A percentile compares a stretch with the other conserved stretches of the same genome.
These are phyloP conservation scores for Scyliorhinus canicula DNA, from an alignment of 2,797 vertebrate species.

Conservation along the genomic window DNA sequence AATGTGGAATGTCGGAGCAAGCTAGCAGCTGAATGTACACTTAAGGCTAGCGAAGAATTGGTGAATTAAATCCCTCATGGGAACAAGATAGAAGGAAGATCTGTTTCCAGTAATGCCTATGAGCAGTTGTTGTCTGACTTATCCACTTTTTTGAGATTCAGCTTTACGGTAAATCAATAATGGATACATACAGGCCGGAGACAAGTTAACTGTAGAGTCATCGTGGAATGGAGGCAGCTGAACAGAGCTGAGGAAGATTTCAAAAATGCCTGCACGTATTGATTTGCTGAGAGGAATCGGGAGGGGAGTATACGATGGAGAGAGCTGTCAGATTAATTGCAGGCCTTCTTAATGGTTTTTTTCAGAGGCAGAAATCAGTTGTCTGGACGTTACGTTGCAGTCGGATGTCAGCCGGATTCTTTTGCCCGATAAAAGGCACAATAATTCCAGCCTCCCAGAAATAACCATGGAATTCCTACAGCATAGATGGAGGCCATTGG, in stretches of 20 bases:
- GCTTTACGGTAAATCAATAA: slow-evolving; percentile 12
- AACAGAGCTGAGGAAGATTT: neutral
- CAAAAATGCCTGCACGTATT: neutral
- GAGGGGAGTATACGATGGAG: too few relatives aligned
- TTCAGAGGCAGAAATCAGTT: neutral
- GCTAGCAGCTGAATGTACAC: too few relatives aligned
- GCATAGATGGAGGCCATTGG: too few relatives aligned
- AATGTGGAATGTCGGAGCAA: neutral
- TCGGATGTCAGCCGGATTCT: too few relatives aligned
- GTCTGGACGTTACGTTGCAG: neutral
- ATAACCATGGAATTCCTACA: too few relatives aligned
- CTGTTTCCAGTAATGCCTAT: neutral
- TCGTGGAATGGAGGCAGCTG: neutral
- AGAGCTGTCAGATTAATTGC: neutral
- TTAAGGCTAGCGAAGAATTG: neutral
- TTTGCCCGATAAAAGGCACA: neutral
- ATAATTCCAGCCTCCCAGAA: neutral
- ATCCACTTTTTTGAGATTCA: neutral
- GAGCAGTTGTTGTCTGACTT: neutral
- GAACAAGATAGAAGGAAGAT: neutral
- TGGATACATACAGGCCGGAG: too few relatives aligned
- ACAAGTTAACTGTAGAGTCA: neutral
- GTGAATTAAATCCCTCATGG: neutral
- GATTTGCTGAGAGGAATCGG: slow-evolving; percentile 11
- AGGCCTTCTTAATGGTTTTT: neutral